Evolutionary conservation across 1,140 invertebrate genomes (phyloP).

Genomic region (Venturia canescens): DNA sequence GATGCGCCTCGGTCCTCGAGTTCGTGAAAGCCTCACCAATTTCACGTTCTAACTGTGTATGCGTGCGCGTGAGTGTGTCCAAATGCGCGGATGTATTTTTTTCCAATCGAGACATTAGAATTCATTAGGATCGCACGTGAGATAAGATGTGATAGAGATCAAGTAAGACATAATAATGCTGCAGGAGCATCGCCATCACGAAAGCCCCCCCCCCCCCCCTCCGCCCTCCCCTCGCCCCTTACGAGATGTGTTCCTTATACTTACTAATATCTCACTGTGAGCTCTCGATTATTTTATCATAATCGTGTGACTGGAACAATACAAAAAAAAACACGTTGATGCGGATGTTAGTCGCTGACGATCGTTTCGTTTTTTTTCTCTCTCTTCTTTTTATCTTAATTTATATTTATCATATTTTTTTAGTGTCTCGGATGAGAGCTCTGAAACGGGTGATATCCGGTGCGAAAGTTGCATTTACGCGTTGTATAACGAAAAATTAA

Average conservation of each 20-base stretch:
- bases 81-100: too few species aligned
- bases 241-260: not conserved
- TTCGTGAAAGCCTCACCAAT: not conserved
- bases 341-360: not conserved
- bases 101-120: too few species aligned
- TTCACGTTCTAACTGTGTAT: not conserved
- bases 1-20: not conserved
- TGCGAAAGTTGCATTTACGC: constrained; percentile 37
- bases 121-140: too few species aligned
- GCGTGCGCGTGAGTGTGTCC: not conserved
- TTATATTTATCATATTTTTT: not conserved
- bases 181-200: too few species aligned
- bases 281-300: not conserved
- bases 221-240: not conserved
- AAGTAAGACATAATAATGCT: too few species aligned
- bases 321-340: not conserved
- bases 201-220: not conserved
- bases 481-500: constrained; percentile 27
- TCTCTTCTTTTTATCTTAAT: constrained; percentile 12
- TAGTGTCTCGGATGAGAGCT: constrained; percentile 38
- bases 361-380: not conserved
- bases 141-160: too few species aligned
- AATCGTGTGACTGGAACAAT: not conserved
- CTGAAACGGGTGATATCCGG: constrained; percentile 32
- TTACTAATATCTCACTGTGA: not conserved